Evolutionary conservation across 2,888 invertebrate species (phyloP).

Genomic region (Agonopterix arenella): DNA sequence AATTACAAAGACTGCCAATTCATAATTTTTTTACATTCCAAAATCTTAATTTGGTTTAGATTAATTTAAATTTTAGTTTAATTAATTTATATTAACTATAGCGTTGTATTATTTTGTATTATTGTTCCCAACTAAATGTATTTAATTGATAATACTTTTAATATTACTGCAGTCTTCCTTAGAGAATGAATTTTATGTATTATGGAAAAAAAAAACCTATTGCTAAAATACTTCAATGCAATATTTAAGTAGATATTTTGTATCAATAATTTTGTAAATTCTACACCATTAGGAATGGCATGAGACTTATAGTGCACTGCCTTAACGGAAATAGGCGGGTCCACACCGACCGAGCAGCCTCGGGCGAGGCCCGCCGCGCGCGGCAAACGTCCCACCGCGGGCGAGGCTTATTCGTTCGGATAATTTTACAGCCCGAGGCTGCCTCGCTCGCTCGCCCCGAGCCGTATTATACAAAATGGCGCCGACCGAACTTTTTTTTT

Average conservation of each 20-base stretch:
- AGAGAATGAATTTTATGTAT: conserved; percentile 6
- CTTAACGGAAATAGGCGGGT: no score
- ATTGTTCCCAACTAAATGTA: conserved; percentile 17
- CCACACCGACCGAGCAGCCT: no score
- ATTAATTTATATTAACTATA: conserved; percentile 44
- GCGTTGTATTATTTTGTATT: conserved; percentile 28
- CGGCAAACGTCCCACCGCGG: no score
- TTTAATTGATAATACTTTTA: conserved; percentile 13
- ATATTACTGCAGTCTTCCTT: conserved; percentile 16
- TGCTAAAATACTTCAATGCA: not conserved
- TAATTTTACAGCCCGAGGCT: no score
- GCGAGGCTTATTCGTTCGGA: no score
- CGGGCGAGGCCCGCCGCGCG: no score
- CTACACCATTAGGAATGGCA: no score
- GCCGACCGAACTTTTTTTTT: no score
- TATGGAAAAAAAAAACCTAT: not conserved
- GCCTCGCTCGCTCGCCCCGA: no score
- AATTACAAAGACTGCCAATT: conserved; percentile 33
- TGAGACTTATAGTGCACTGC: no score
- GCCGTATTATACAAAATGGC: no score
- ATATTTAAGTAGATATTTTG: not conserved
- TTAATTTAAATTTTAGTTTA: conserved; percentile 6
- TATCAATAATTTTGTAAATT: no score
- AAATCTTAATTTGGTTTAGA: conserved; percentile 25
- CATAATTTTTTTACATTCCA: conserved; percentile 40